These are phyloP conservation scores for Burhinus bistriatus DNA, from an alignment of 2,113 vertebrate species.

Conservation along the genomic window DNA sequence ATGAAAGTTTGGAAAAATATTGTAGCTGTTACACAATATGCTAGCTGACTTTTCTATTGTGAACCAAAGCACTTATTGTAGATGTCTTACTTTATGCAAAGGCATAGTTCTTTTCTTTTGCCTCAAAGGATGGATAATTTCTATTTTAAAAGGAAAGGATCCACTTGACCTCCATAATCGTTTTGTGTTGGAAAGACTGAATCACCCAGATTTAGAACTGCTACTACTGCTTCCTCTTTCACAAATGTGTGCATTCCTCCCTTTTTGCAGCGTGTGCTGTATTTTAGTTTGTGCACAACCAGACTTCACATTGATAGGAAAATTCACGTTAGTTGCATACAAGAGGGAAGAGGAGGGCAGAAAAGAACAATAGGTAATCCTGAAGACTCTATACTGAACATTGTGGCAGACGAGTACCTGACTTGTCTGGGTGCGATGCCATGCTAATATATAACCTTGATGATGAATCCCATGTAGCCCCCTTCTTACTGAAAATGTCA, in stretches of 20 bases:
- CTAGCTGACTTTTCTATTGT: neutral
- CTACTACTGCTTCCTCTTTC: neutral
- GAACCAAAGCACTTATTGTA: neutral
- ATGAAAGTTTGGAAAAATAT: neutral
- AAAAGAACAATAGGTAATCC: neutral
- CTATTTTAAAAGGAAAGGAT: neutral
- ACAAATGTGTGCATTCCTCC: neutral
- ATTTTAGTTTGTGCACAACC: neutral
- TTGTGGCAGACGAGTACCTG: neutral
- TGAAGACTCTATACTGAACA: neutral
- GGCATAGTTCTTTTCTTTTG: neutral
- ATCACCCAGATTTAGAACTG: neutral
- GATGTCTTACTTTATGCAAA: neutral
- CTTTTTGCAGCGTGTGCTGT: neutral
- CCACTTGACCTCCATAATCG: rapidly evolving
- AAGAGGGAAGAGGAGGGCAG: neutral
- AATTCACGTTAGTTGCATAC: neutral
- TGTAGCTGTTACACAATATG: neutral
- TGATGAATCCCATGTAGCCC: neutral
- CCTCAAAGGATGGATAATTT: neutral
- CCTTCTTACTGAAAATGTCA: neutral
- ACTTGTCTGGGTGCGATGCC: neutral
- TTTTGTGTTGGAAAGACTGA: neutral
- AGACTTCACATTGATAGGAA: neutral
- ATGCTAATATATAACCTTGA: neutral